Base-by-base conservation (phyloP, 1,140 invertebrate genomes). In the Armadillidium nasatum region DNA sequence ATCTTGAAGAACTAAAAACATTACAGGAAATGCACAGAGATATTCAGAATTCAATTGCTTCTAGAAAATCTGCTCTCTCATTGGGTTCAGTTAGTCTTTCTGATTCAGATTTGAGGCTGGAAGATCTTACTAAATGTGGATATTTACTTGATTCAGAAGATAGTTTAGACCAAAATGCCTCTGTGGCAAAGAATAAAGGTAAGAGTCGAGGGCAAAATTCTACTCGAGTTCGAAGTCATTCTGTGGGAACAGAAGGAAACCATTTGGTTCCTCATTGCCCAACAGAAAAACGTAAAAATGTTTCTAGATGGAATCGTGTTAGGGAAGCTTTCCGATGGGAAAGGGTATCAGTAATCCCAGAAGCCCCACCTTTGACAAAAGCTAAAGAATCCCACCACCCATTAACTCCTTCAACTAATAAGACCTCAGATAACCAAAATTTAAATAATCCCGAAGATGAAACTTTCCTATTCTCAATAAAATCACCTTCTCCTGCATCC, bases 261-360 rank as follows among this genome's bases (percentile, higher is more conserved):
- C 82, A 83, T 9, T 76, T 82, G 9, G 70, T 68, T 15, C 54
- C n/a, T 15, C 60, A 23, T 11, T 60, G 74, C 54, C 77, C 71
- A 19, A 71, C 69, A 23, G 69, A 10, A 45, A 74, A 66, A 13
- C 82, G 82, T 71, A 83, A 87, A 0, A 88, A 91, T 83, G 87
- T 91, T 10, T 93, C 91, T 0, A 92, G 92, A 82, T 93, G 92
- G 92, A 93, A 90, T 1, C 89, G 90, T 83, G 92, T 93, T 10
- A 93, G 93, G 84, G 91, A 91, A 22, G 92, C 91, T 11, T 91
- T 93, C 78, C 90, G 89, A 81, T 92, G 88, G 90, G 90, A 91
- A 81, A 69, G 78, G 54, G 75, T 74, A 23, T 45, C 73, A 23
- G 54, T 78, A 13, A 21, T 77, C 46, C 79, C 77, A 72, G 75